Evolutionary conservation across 2,797 vertebrate genomes (phyloP), one percentile per base, ranked within the genome.

Genomic region (Pangasius macronema): DNA sequence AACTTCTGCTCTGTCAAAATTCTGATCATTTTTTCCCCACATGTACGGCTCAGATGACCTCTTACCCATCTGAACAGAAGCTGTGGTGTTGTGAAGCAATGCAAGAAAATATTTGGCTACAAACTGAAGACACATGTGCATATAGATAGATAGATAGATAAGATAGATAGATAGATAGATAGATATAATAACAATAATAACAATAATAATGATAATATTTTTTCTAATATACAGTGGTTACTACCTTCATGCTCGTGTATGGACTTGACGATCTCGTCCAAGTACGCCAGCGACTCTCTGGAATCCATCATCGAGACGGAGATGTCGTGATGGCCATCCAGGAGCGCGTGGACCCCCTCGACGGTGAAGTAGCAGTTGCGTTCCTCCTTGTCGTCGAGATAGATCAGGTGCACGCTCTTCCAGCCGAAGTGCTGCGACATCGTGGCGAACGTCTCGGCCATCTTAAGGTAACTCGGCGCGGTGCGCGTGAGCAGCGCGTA

Each of bases 401-500:
- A 99, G 51, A 98, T 91, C 77, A 99, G 95, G 61, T 96, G 91
- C 0, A 96, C 97, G 81, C 93, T 95, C 91, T 85, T 96, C 98
- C 98, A 99, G 73, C 93, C 91, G 95, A 97, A 98, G 92, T 95
- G 95, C 49, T 94, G 95, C 90, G 98, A 98, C 90, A 99, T 95
- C 33, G 96, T 96, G 7, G 93, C 93, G 94, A 99, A 97, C 80
- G 96, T 97, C 94, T 98, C 97, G 24, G 97, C 98, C 98, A 99
- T 97, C 89, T 99, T 98, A 92, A 96, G 94, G 93, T 99, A 99
- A 86, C 96, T 96, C 36, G 98, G 98, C 0, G 97, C 96, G 84
- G 98, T 96, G 88, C 98, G 97, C 42, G 98, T 98, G 87, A 99
- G 97, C 90, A 97, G 97, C 73, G 97, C 96, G 95, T 93, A 99